Conservation (phyloP, 2,797 vertebrate genomes). For the Hoplostethus atlanticus region DNA sequence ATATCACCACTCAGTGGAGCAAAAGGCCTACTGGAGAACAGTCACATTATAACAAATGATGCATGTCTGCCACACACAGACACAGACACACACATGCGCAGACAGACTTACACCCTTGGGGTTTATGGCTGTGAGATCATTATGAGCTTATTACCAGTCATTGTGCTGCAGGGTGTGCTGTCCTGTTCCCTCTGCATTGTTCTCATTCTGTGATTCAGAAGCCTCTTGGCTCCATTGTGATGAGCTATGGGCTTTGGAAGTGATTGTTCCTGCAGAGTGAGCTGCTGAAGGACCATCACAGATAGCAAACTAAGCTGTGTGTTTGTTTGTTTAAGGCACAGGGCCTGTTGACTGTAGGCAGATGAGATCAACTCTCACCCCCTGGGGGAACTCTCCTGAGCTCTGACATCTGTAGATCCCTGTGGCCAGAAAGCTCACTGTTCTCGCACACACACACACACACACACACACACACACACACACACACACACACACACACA, state of each 20-base stretch:
- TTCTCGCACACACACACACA: constrained; percentile 29
- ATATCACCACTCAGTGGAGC: constrained; percentile 13
- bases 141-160: constrained; percentile 81
- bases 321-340: constrained; percentile 84
- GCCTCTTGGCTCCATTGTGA: constrained; percentile 80
- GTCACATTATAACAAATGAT: constrained; percentile 38
- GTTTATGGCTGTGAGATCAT: constrained; percentile 72
- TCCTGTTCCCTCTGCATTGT: constrained; percentile 64
- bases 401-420: constrained; percentile 66
- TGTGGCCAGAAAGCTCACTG: constrained; percentile 50
- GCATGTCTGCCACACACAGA: constrained; percentile 21
- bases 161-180: constrained; percentile 55
- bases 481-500: constrained; percentile 24
- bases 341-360: constrained; percentile 79
- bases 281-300: constrained; percentile 73
- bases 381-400: constrained; percentile 57
- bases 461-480: constrained; percentile 16
- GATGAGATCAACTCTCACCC: constrained; percentile 73
- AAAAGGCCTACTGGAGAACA: constrained; percentile 7
- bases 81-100: constrained; percentile 18
- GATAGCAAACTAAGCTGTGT: constrained; percentile 79
- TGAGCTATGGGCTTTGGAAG: constrained; percentile 78
- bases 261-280: constrained; percentile 78
- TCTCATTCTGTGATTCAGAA: constrained; percentile 79
- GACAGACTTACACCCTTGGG: constrained; percentile 57